Percentiles rank a stretch among this genome's conserved stretches.
Evolutionary conservation across 2,797 vertebrate species (phyloP).

Genomic region (Phoxinus dragarum): DNA sequence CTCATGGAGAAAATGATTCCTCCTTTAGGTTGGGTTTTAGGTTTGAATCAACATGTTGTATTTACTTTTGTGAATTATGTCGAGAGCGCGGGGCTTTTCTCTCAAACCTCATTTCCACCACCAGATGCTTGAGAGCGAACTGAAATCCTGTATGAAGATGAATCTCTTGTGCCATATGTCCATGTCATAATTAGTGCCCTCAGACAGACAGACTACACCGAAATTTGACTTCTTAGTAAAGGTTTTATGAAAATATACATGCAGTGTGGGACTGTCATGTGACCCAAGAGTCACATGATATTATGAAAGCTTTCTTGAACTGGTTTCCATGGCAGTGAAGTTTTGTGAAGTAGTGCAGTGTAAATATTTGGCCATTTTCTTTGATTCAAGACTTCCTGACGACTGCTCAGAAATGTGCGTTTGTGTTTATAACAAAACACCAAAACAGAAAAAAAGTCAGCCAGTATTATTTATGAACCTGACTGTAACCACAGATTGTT

Average conservation of each 20-base stretch:
- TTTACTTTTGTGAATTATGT: constrained; percentile 27
- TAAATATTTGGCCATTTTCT: constrained; percentile 56
- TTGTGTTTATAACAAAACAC: constrained; percentile 15
- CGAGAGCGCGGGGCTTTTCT: background rate
- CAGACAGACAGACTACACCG: constrained; percentile 39
- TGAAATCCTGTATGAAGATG: background rate
- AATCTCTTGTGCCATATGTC: background rate
- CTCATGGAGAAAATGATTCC: constrained; percentile 30
- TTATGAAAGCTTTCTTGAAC: constrained; percentile 32
- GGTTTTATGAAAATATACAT: constrained; percentile 55
- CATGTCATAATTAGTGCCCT: constrained; percentile 10
- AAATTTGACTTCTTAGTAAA: constrained; percentile 46
- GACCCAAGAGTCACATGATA: constrained; percentile 33
- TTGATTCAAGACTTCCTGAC: constrained; percentile 52
- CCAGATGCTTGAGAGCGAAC: constrained; percentile 6
- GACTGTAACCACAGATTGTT: background rate
- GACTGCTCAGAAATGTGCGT: background rate
- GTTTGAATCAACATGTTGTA: constrained; percentile 12
- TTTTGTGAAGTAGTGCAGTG: constrained; percentile 6
- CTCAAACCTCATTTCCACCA: constrained; percentile 26
- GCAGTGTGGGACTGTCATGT: constrained; percentile 42
- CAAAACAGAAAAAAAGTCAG: background rate
- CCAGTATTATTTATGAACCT: background rate
- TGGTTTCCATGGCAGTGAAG: constrained; percentile 1
- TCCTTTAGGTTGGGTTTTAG: constrained; percentile 20